Base-by-base conservation (phyloP, 1,140 invertebrate genomes). In the Drosophila grimshawi region DNA sequence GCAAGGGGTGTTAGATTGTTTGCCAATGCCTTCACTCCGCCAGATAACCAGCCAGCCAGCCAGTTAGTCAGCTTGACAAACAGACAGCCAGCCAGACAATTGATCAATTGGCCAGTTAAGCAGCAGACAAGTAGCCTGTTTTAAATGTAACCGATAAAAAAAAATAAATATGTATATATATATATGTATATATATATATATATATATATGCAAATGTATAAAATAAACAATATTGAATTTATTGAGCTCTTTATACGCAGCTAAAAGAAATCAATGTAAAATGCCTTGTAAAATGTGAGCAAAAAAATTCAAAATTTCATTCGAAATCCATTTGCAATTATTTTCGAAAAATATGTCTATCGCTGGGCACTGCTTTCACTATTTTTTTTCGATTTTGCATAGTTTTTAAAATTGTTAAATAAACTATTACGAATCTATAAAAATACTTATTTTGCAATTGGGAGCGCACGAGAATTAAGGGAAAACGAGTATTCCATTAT, bases 111-210 rank as follows among this genome's bases (percentile, higher is more conserved):
- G 32, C 46, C 27, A 63, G 49, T 63, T 69, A 57, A 33, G 27
- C 64, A 61, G 41, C 49, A 39, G 41, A 33, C 39, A 71, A 32
- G 63, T 43, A 55, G 61, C 56, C 56, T 61, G 61, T 46, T 67
- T 68, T 41, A 72, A 73, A 60, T 74, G 57, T 69, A 62, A 63
- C 39, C 65, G 61, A 62, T 51, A 57, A 52, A 63, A 63, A 69
- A 45, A 7, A 19, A 19, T 19, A 19, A 1, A 19, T 19, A 19
- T 19, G 2, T 19, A 19, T 19, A 19, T 19, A 19, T 19, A 19
- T 19, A 19, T 19, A 19, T 19, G 2, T 19, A 19, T 19, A 19
- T 19, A 19, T 19, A 19, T 19, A 19, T 19, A 19, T 19, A 1
- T 19, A 19, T 19, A 1, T 19, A 19, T 19, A 19, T 19, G 19